phyloP scores from a whole-genome alignment of 2,113 vertebrate species.

The Thomomys bottae region DNA sequence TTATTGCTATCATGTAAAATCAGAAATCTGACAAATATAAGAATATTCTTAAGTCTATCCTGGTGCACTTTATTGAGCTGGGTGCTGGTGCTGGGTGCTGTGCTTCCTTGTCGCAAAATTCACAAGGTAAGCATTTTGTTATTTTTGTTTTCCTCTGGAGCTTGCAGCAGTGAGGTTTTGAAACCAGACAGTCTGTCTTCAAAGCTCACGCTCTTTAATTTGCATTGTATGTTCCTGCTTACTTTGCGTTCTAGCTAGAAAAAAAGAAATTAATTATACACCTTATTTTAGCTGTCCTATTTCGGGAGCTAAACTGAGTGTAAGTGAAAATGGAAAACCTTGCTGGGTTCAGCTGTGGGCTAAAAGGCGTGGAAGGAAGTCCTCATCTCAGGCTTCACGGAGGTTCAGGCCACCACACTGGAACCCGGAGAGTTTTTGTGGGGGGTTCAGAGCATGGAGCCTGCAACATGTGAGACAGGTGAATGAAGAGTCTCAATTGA shows the following conservation, averaged over 20 bases:
- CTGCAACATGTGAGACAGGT: neutral
- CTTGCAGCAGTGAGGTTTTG: neutral
- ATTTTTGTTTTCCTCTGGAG: neutral
- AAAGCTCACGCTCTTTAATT: neutral
- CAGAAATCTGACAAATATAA: neutral
- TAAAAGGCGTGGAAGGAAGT: neutral
- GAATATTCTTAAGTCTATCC: neutral
- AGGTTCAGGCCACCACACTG: neutral
- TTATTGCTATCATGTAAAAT: neutral
- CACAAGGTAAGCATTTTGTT: neutral
- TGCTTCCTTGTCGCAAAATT: neutral
- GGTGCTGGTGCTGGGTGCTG: neutral
- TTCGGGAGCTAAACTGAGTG: conserved; percentile 14
- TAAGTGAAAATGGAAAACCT: conserved; percentile 6
- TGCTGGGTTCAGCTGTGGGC: neutral
- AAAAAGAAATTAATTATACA: conserved; percentile 30
- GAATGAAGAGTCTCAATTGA: neutral
- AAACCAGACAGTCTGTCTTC: neutral
- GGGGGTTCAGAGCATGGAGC: neutral
- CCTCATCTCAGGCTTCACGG: neutral
- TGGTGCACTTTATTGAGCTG: neutral
- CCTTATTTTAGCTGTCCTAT: conserved; percentile 52
- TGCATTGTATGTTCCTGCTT: neutral
- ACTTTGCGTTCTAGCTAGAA: conserved; percentile 29
- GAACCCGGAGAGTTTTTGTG: neutral